A percentile compares a stretch with the other conserved stretches of the same genome.
Evolutionary conservation across 1,140 invertebrate species (phyloP).

Genomic region (Heliconius melpomene): DNA sequence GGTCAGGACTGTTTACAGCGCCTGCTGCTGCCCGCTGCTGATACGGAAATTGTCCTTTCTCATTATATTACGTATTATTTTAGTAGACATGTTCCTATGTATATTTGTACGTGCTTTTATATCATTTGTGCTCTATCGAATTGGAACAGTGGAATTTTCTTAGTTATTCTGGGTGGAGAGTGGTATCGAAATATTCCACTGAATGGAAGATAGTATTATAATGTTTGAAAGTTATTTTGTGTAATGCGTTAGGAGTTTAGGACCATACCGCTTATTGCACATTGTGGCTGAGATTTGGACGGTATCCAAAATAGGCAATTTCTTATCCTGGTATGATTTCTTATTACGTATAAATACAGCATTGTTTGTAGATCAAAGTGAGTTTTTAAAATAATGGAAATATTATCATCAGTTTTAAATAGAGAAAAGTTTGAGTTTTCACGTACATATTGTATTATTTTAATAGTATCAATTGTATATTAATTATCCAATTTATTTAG

Average conservation of each 20-base stretch:
- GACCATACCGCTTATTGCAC: neutral
- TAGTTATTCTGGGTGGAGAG: neutral
- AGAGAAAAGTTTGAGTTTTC: too few species aligned
- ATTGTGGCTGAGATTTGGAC: neutral
- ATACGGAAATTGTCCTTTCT: conserved; percentile 35
- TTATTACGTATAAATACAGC: neutral
- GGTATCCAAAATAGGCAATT: neutral
- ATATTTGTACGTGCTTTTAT: neutral
- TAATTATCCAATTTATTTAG: neutral
- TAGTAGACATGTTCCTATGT: neutral
- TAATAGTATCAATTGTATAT: neutral
- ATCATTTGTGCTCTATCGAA: conserved; percentile 4
- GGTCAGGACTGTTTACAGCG: conserved; percentile 54
- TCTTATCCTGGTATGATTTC: neutral
- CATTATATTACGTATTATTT: conserved; percentile 8
- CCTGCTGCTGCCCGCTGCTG: conserved; percentile 27
- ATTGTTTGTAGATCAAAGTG: neutral
- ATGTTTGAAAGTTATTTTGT: neutral
- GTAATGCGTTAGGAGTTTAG: neutral
- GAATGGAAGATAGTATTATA: neutral
- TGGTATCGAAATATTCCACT: neutral
- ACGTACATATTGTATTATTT: neutral
- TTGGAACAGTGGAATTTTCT: conserved; percentile 22
- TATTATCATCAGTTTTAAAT: neutral
- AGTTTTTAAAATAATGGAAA: neutral